Base-by-base conservation (phyloP, 2,113 vertebrate species). In the Dissostichus mawsoni region DNA sequence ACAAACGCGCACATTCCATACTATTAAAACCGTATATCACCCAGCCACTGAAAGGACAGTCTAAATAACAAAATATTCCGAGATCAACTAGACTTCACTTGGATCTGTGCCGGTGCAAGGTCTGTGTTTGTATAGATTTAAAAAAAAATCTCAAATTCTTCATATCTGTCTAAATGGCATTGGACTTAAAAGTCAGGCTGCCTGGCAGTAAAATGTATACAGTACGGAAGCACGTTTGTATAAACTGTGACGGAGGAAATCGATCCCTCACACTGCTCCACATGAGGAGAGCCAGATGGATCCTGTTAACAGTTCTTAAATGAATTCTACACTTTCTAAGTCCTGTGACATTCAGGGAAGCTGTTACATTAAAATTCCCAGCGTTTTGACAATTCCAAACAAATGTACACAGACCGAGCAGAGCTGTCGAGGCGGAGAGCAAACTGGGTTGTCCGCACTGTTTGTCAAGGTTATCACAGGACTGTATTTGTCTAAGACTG, bases 321-420 rank as follows among this genome's bases (percentile, higher is more conserved):
- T 83, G 76, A 91, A 87, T 88, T 87, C 89, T 86, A 90, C 85
- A 88, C 86, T 76, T 87, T 89, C 75, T 68, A 73, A 85, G 85
- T 88, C 78, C 74, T 85, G 87, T 89, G 89, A 90, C 84, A 84
- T 84, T 81, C 85, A 23, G 77, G 80, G 78, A 88, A 80, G 88
- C 84, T 76, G 85, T 74, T 84, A 69, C 79, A 81, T 90, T 91
- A 83, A 90, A 92, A 92, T 91, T 91, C 83, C 48, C 73, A 59
- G 52, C 81, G 33, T 87, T 94, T 85, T 91, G 92, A 93, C 92
- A 93, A 89, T 86, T 92, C 88, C 82, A 93, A 92, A 92, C 88
- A 92, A 93, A 93, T 86, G 74, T 70, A 87, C 80, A 76, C 80
- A 36, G 79, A 52, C 64, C 16, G 33, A 68, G 75, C 75, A 5